These are phyloP conservation scores for Reticulitermes speratus DNA, from an alignment of 1,140 invertebrate species.

Conservation along the genomic window DNA sequence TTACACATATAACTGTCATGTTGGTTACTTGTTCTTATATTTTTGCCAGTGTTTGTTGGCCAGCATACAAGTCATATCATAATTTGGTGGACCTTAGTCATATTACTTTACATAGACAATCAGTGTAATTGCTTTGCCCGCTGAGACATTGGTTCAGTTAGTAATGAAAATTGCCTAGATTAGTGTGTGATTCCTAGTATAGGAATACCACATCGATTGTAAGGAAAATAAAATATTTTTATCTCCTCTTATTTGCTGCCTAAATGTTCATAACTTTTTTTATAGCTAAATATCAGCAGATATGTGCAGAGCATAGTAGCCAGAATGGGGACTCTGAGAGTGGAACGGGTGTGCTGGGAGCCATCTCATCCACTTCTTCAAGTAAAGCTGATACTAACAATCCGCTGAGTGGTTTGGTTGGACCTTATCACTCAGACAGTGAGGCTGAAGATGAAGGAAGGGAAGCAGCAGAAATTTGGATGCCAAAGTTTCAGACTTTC, in stretches of 20 bases:
- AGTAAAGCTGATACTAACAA: slow-evolving; percentile 37
- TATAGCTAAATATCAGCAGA: slow-evolving; percentile 33
- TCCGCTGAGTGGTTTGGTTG: slow-evolving; percentile 48
- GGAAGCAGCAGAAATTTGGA: slow-evolving; percentile 43
- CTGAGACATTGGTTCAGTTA: no score
- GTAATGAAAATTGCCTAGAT: no score
- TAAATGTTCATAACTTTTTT: not conserved
- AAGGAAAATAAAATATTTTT: not conserved
- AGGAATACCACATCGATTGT: not conserved
- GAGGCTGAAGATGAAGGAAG: slow-evolving; percentile 42
- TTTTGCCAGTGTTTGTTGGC: no score
- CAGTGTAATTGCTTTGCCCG: no score
- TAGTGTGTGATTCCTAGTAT: no score
- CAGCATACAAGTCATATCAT: no score
- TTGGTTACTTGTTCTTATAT: no score
- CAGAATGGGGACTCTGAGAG: slow-evolving; percentile 26
- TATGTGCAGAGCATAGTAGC: slow-evolving; percentile 31
- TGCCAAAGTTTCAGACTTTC: slow-evolving; percentile 52
- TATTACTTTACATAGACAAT: no score
- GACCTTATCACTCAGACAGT: slow-evolving; percentile 51
- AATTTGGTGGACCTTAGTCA: no score
- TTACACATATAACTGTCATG: no score
- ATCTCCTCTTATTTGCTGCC: not conserved
- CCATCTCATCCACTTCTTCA: slow-evolving; percentile 26
- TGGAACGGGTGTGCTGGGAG: not conserved